Base-by-base conservation (phyloP, 2,113 vertebrate species). In the Rhabdomys dilectus region DNA sequence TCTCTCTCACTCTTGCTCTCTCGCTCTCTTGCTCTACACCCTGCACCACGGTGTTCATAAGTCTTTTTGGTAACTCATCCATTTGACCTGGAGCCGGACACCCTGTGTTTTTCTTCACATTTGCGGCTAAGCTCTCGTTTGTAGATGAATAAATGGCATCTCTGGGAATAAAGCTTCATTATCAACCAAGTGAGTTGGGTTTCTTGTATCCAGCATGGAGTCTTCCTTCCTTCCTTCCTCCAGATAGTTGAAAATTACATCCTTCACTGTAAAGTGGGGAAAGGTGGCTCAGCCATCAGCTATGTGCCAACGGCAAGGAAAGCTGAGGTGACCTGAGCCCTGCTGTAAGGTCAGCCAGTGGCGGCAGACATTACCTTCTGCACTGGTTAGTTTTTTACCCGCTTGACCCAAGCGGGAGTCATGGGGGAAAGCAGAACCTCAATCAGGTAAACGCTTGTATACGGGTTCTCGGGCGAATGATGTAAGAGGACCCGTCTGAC, bases 1-100 rank as follows among this genome's bases (percentile, higher is more conserved):
- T 4, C 26, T 60, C 48, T 29, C 76, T 17, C 34, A 17, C 42
- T 77, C 26, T 6, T 3, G 19, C 45, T 73, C 56, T 36, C 76
- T 8, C 34, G 16, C 75, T 77, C 13, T 6, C 8, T 19, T 29
- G 1, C 12, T 45, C 11, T n/a, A 77, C 21, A 34, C 1, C 48
- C 72, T 4, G 51, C 15, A 1, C 62, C 7, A 3, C 0, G 2
- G 0, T 17, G 7, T 7, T 26, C 13, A 0, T 6, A 1, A 13
- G 31, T 13, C 72, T 53, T 53, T 16, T 73, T 56, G 73, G 10
- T 11, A 36, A 36, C 24, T 3, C 58, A 26, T 56, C n/a, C 53
- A 7, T 9, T 36, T 66, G 51, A 19, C 89, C 68, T 42, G n/a
- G 34, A 60, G 21, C 21, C 2, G n/a, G 19, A 42, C 10, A 26